A percentile compares a stretch with the other conserved stretches of the same genome.
phyloP scores from a whole-genome alignment of 1,140 invertebrate genomes.

The Brachionus sp. region DNA sequence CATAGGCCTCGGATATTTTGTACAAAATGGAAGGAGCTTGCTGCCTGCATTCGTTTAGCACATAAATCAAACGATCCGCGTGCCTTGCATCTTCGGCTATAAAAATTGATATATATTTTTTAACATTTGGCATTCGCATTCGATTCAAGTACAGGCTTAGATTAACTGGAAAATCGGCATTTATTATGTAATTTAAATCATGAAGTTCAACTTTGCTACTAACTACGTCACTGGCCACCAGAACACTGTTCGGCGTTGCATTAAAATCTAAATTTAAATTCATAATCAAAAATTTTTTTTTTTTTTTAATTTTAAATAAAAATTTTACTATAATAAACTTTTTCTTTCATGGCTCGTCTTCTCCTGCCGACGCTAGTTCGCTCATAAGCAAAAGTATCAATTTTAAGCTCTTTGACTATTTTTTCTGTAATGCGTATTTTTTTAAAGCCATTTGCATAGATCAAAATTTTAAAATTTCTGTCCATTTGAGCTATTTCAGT shows the following conservation, averaged over 20 bases:
- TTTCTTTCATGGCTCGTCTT: constrained; percentile 40
- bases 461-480: constrained; percentile 38
- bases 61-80: constrained; percentile 30
- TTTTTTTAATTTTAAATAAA: neutral
- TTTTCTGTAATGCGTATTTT: constrained; percentile 42
- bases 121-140: constrained; percentile 37
- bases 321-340: constrained; percentile 39
- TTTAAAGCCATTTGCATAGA: constrained; percentile 42
- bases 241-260: constrained; percentile 37
- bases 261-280: constrained; percentile 27
- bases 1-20: constrained; percentile 44
- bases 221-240: constrained; percentile 41
- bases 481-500: constrained; percentile 17
- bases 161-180: constrained; percentile 44
- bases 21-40: constrained; percentile 10
- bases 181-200: constrained; percentile 37
- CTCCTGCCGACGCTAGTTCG: constrained; percentile 25
- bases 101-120: constrained; percentile 44
- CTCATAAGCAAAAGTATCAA: constrained; percentile 44
- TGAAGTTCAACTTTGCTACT: constrained; percentile 37
- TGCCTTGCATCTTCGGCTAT: constrained; percentile 44
- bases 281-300: neutral
- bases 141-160: constrained; percentile 40
- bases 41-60: constrained; percentile 31
- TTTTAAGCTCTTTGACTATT: constrained; percentile 42